phyloP scores from a whole-genome alignment of 2,888 invertebrate species.

The Drosophila percnosoma region DNA sequence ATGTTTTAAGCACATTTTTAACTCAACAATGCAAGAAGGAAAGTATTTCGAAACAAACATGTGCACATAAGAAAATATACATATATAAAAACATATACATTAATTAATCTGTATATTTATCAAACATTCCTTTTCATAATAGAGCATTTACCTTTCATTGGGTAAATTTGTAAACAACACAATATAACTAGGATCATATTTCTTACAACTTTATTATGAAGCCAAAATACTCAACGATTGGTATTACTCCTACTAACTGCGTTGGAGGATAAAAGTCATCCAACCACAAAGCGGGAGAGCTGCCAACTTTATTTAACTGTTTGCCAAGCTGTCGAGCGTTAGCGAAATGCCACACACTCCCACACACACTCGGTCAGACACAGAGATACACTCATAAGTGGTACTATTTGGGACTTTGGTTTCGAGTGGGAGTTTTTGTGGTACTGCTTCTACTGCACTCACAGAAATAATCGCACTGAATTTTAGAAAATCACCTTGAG shows the following conservation, averaged over 20 bases:
- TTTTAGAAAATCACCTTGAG: neutral
- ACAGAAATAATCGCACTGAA: neutral
- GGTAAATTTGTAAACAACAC: neutral
- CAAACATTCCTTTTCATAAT: neutral
- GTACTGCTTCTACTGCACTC: neutral
- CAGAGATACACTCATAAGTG: slow-evolving; percentile 22
- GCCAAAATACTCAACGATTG: slow-evolving; percentile 24
- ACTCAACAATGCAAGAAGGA: too few relatives aligned
- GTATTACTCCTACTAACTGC: slow-evolving; percentile 32
- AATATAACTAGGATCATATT: neutral
- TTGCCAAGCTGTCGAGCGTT: slow-evolving; percentile 78
- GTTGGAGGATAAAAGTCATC: slow-evolving; percentile 41
- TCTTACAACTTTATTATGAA: slow-evolving; percentile 15
- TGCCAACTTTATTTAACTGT: slow-evolving; percentile 81
- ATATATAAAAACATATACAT: neutral
- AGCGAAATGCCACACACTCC: slow-evolving; percentile 62
- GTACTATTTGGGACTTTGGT: slow-evolving; percentile 37
- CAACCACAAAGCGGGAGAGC: slow-evolving; percentile 55
- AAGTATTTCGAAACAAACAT: too few relatives aligned
- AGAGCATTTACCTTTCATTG: neutral
- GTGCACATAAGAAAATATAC: too few relatives aligned
- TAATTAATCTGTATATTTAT: neutral
- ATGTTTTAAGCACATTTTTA: too few relatives aligned
- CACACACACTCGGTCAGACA: slow-evolving; percentile 15
- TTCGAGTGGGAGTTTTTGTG: slow-evolving; percentile 17